Percentiles rank a stretch among this genome's conserved stretches.
phyloP scores from a whole-genome alignment of 2,113 vertebrate genomes.

The Tachycineta bicolor region DNA sequence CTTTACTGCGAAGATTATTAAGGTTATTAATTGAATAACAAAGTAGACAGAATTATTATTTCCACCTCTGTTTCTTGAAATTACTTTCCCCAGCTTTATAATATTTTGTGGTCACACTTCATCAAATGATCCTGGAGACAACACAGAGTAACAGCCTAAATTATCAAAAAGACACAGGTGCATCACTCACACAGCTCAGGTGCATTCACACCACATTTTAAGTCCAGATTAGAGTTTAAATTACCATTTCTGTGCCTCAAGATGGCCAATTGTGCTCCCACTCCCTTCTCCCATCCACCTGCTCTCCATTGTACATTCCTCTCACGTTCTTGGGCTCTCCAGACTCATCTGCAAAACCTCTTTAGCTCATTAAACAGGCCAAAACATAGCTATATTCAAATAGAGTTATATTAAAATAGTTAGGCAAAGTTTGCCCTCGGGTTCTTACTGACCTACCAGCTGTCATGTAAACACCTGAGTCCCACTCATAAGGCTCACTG shows the following conservation, averaged over 20 bases:
- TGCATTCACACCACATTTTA: neutral
- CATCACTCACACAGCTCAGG: neutral
- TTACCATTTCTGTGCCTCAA: neutral
- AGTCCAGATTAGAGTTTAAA: neutral
- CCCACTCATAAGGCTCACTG: neutral
- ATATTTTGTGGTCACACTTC: neutral
- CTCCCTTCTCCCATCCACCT: neutral
- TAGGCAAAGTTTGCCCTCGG: accelerated
- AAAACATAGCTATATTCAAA: neutral
- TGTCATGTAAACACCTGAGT: neutral
- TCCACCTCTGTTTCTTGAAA: neutral
- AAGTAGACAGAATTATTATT: neutral
- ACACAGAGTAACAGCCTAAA: neutral
- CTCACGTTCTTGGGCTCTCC: neutral
- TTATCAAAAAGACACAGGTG: neutral
- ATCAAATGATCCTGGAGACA: neutral
- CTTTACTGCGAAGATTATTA: neutral
- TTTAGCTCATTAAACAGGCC: neutral
- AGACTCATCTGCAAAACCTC: neutral
- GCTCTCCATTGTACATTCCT: neutral
- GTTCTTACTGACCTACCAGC: neutral
- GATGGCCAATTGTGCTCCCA: neutral
- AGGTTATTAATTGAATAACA: neutral
- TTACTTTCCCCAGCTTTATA: neutral
- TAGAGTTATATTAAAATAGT: neutral